Evolutionary conservation across 92 coral and sea anemone species (phyloP), one percentile per base, ranked within the genome.

Genomic region (Plumapathes pennacea): DNA sequence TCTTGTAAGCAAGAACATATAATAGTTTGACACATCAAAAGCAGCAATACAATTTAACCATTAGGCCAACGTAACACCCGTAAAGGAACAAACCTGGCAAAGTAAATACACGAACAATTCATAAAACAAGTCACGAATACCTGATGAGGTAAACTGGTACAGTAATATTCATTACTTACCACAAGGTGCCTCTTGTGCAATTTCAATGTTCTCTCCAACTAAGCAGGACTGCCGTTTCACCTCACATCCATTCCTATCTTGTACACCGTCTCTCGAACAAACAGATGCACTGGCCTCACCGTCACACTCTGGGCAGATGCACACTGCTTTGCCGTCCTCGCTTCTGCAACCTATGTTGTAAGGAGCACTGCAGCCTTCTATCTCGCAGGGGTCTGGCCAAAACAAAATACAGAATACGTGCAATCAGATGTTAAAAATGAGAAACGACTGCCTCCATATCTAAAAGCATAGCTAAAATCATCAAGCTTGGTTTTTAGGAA

Each of bases 261-360:
- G 51, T 2, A 66, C 26, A 6, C 44, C 62, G 13, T 66, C 73
- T 29, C 61, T 39, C 2, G 73, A 13, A 22, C 73, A 66, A 18
- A 66, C 73, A 38, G 62, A n/a, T 8, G 59, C 48, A 14, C 10
- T 60, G 26, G 13, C 13, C 18, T 12, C 2, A 2, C 47, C 31
- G 38, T 66, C 62, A 66, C 73, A 66, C 6, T 31, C 41, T 14
- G 73, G 73, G 20, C 73, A 66, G 28, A 66, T 41, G 53, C 73
- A 66, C 32, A 51, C 62, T 13, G 60, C 73, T 21, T 55, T 37
- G 19, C 44, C 32, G 14, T 20, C 32, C 0, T 28, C 52, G 42
- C 27, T 25, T 53, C 10, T 66, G 42, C 73, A 66, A 32, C 73
- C 73, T 0, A 66, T n/a, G 43, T 66, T 66, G 53, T 66, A 66